A percentile compares a stretch with the other conserved stretches of the same genome.
These are phyloP conservation scores for Rhyacophila evoluta DNA, from an alignment of 2,888 invertebrate genomes.

Conservation along the genomic window DNA sequence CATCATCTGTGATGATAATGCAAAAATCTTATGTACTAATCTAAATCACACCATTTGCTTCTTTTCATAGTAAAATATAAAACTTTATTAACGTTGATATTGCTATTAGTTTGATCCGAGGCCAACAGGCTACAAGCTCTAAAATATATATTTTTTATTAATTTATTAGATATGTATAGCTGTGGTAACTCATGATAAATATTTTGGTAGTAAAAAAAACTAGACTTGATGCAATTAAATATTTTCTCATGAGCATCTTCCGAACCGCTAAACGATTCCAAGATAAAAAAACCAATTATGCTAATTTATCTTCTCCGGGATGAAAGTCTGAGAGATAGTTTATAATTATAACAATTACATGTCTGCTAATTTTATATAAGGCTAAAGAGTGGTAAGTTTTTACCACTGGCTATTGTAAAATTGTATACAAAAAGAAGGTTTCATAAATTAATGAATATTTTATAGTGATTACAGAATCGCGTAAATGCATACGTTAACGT, in stretches of 20 bases:
- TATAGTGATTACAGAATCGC: neutral
- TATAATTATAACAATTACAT: neutral
- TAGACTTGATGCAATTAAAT: too few species aligned
- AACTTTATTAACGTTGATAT: neutral
- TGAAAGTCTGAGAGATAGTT: neutral
- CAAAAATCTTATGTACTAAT: neutral
- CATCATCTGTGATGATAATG: too few species aligned
- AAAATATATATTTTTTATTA: slow-evolving; percentile 8
- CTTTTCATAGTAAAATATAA: neutral
- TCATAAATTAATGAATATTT: neutral
- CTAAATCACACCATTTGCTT: neutral
- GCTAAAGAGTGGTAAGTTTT: slow-evolving; percentile 1
- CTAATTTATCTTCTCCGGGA: neutral
- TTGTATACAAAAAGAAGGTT: slow-evolving; percentile 7
- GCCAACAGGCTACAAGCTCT: slow-evolving; percentile 22
- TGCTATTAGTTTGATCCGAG: slow-evolving; percentile 7
- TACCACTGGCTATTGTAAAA: slow-evolving; percentile 10
- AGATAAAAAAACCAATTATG: neutral
- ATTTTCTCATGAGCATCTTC: too few species aligned
- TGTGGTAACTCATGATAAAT: neutral
- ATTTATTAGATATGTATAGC: slow-evolving; percentile 8
- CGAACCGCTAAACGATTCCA: too few species aligned
- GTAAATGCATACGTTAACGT: neutral
- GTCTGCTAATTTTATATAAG: neutral
- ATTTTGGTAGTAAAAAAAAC: neutral